These are phyloP conservation scores for Mustelus asterias DNA, from an alignment of 2,113 vertebrate species.

Conservation along the genomic window DNA sequence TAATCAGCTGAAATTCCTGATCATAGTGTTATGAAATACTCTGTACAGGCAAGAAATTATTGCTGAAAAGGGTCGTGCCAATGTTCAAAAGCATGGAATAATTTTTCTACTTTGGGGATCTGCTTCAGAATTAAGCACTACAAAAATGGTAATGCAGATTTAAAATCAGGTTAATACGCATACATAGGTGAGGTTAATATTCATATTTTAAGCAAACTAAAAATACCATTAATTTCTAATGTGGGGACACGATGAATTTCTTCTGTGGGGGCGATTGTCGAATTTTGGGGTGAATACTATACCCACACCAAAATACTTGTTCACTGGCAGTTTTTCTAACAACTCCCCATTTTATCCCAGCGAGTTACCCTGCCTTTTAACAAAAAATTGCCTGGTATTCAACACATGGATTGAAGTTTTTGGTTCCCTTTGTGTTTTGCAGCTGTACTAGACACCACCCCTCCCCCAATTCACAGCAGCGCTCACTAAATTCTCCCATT, in stretches of 20 bases:
- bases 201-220: neutral
- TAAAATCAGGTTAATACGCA: neutral
- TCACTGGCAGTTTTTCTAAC: neutral
- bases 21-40: neutral
- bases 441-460: neutral
- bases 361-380: neutral
- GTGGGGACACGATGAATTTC: neutral
- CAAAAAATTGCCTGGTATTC: neutral
- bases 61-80: neutral
- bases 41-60: neutral
- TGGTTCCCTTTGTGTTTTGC: slow-evolving; percentile 19
- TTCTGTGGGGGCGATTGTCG: neutral
- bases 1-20: neutral
- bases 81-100: neutral
- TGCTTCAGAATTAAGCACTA: slow-evolving; percentile 7
- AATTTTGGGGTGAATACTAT: neutral
- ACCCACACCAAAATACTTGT: neutral
- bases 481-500: slow-evolving; percentile 12
- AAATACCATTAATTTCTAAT: neutral
- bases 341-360: neutral
- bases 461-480: neutral
- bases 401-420: slow-evolving; percentile 13
- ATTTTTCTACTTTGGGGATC: neutral
- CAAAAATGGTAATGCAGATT: neutral
- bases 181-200: neutral